phyloP scores from a whole-genome alignment of 1,140 invertebrate genomes.

The Drosophila takahashii region DNA sequence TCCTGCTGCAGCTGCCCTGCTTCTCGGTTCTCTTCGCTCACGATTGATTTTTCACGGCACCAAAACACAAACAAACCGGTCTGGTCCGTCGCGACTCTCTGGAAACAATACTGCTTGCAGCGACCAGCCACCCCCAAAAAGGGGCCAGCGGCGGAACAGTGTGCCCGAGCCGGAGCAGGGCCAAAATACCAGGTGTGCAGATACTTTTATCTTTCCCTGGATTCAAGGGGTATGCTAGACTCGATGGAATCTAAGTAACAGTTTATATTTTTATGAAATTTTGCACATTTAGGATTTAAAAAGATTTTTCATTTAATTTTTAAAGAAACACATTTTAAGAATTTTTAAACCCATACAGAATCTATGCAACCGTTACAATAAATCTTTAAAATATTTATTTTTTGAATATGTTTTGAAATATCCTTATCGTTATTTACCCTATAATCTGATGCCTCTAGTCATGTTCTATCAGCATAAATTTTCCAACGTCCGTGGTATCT shows the following conservation, averaged over 20 bases:
- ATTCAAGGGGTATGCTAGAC: neutral
- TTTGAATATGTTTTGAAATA: no score
- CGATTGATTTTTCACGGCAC: constrained; percentile 72
- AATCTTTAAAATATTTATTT: no score
- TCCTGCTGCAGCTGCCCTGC: constrained; percentile 22
- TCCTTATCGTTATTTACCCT: no score
- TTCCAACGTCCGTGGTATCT: neutral
- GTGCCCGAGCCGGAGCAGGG: neutral
- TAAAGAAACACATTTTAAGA: no score
- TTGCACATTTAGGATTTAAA: no score
- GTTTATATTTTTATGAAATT: no score
- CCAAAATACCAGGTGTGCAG: constrained; percentile 5
- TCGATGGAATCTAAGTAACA: no score
- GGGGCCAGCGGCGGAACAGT: constrained; percentile 5
- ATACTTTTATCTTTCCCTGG: neutral
- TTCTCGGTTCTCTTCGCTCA: constrained; percentile 8
- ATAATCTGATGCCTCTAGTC: no score
- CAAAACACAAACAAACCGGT: constrained; percentile 45
- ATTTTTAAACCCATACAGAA: no score
- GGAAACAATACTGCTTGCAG: neutral
- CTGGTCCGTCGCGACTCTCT: constrained; percentile 21
- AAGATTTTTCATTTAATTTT: no score
- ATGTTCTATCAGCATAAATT: neutral
- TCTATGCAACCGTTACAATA: no score
- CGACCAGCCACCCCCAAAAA: constrained; percentile 24